Conservation (phyloP, 2,888 invertebrate genomes). For the Acronicta psi region DNA sequence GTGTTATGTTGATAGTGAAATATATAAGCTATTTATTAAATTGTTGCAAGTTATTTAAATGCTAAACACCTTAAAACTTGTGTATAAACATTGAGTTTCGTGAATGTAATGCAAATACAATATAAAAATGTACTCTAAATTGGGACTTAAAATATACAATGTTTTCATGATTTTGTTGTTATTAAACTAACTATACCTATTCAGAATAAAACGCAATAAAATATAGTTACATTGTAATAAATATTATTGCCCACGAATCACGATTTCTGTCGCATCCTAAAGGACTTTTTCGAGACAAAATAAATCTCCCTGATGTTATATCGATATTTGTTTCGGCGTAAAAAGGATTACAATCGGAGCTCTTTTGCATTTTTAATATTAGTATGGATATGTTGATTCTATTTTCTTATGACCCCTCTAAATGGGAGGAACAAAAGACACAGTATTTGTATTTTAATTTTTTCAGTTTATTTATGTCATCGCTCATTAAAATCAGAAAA, state of each 20-base stretch:
- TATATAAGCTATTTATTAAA: constrained; percentile 60
- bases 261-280: too few species aligned
- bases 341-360: too few species aligned
- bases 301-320: too few species aligned
- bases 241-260: too few species aligned
- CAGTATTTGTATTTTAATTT: constrained; percentile 28
- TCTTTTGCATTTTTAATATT: too few species aligned
- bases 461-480: constrained; percentile 42
- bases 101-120: constrained; percentile 44
- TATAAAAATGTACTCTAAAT: constrained; percentile 51
- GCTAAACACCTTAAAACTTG: constrained; percentile 45
- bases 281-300: too few species aligned
- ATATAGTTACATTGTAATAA: too few species aligned
- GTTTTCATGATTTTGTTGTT: constrained; percentile 68
- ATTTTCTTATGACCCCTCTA: background rate
- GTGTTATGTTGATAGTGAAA: constrained; percentile 66
- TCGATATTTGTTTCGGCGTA: too few species aligned
- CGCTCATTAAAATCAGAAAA: constrained; percentile 29
- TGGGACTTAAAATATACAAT: constrained; percentile 77
- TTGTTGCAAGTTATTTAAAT: constrained; percentile 59
- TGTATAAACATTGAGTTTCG: constrained; percentile 48
- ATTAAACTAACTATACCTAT: constrained; percentile 18
- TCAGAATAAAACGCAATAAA: too few species aligned
- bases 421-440: background rate
- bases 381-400: too few species aligned